phyloP scores from a whole-genome alignment of 2,888 invertebrate genomes.

The Strigamia maritima region DNA sequence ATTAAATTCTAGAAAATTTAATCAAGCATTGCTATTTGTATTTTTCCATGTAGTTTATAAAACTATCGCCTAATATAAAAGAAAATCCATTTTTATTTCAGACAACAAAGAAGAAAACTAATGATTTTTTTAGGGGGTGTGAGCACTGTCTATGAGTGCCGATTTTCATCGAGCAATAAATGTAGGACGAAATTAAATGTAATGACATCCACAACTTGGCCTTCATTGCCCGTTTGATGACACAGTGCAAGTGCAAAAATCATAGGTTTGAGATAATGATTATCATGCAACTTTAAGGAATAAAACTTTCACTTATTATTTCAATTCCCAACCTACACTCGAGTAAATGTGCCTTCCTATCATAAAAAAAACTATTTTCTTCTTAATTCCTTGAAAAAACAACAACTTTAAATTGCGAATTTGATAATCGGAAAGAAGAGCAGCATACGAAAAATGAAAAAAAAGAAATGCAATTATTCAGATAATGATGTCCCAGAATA shows the following conservation, averaged over 20 bases:
- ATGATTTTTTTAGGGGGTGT: not conserved
- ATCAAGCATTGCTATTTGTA: too few species aligned
- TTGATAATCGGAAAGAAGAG: not conserved
- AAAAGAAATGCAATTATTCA: not conserved
- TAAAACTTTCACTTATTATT: not conserved
- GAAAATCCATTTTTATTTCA: not conserved
- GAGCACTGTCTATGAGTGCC: not conserved
- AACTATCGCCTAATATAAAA: not conserved
- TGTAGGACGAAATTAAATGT: slow-evolving; percentile 10
- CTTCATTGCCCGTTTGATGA: not conserved
- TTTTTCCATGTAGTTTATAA: not conserved
- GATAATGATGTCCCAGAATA: slow-evolving; percentile 5
- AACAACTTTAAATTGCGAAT: not conserved
- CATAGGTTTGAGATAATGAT: slow-evolving; percentile 18
- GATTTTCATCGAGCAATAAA: not conserved
- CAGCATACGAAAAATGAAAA: not conserved
- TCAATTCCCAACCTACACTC: not conserved
- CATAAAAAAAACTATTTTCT: not conserved
- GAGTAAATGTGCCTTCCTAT: not conserved
- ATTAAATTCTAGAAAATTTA: not conserved
- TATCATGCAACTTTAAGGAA: slow-evolving; percentile 11
- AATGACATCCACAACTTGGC: slow-evolving; percentile 7
- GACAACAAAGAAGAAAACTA: not conserved
- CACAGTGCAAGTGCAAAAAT: slow-evolving; percentile 29
- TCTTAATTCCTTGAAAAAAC: too few species aligned